Evolutionary conservation across 2,888 invertebrate genomes (phyloP).

Genomic region (Graphium colonna): DNA sequence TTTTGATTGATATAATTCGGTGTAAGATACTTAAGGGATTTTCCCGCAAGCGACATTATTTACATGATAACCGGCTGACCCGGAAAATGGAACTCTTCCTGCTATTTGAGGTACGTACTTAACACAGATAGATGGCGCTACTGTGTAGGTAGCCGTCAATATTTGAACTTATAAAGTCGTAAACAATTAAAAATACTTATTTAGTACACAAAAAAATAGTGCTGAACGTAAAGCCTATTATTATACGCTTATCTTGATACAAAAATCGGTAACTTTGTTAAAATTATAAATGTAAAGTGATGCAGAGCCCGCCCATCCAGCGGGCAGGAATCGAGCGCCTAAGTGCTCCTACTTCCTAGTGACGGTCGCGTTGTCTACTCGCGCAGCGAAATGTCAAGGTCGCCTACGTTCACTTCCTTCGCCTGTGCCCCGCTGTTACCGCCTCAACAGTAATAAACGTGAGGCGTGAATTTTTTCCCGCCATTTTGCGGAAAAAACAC

Average conservation of each 20-base stretch:
- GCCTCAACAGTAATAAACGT: slow-evolving; percentile 31
- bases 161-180: too few relatives aligned
- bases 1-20: not conserved
- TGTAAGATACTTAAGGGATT: not conserved
- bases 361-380: slow-evolving; percentile 42
- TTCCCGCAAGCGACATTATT: not conserved
- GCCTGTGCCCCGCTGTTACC: slow-evolving; percentile 38
- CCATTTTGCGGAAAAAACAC: slow-evolving; percentile 29
- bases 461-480: slow-evolving; percentile 28
- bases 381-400: slow-evolving; percentile 73
- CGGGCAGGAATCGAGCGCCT: slow-evolving; percentile 29
- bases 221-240: too few relatives aligned
- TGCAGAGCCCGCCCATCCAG: slow-evolving; percentile 6
- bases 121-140: not conserved
- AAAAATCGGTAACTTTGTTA: too few relatives aligned
- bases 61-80: not conserved
- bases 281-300: not conserved
- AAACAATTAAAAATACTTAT: too few relatives aligned
- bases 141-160: too few relatives aligned
- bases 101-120: too few relatives aligned
- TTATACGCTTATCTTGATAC: too few relatives aligned
- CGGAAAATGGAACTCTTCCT: not conserved
- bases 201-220: not conserved
- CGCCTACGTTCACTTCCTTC: slow-evolving; percentile 71
- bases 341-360: slow-evolving; percentile 58